phyloP scores from a whole-genome alignment of 2,888 invertebrate species.

The Plemyria rubiginata region DNA sequence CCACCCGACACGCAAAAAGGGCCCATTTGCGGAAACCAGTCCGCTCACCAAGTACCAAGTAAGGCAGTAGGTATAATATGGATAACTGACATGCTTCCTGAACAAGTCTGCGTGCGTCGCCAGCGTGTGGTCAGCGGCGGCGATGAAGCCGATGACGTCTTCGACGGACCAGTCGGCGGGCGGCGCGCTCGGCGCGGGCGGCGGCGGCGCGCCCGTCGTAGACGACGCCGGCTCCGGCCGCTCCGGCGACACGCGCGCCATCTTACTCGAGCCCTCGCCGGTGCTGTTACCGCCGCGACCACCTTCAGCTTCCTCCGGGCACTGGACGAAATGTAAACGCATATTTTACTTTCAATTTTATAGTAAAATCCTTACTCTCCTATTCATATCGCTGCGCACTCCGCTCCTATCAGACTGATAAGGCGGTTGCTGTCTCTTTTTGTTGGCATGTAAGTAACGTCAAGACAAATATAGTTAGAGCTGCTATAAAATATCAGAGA shows the following conservation, averaged over 20 bases:
- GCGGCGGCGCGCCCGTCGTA: slow-evolving; percentile 84
- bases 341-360: too few species aligned
- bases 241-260: slow-evolving; percentile 82
- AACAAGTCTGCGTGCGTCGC: slow-evolving; percentile 96
- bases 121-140: slow-evolving; percentile 92
- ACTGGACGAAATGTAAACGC: slow-evolving; percentile 15
- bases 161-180: slow-evolving; percentile 97
- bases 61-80: too few species aligned
- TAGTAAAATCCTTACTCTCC: too few species aligned
- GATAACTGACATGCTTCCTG: slow-evolving; percentile 92
- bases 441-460: too few species aligned
- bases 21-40: too few species aligned
- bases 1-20: too few species aligned
- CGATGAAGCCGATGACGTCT: slow-evolving; percentile 96
- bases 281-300: slow-evolving; percentile 34
- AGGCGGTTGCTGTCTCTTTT: too few species aligned
- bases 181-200: slow-evolving; percentile 70
- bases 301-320: slow-evolving; percentile 53
- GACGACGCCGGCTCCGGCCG: slow-evolving; percentile 89
- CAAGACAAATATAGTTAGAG: too few species aligned
- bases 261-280: slow-evolving; percentile 51
- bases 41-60: too few species aligned
- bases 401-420: too few species aligned
- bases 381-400: too few species aligned
- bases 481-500: too few species aligned